A percentile compares a stretch with the other conserved stretches of the same genome.
These are phyloP conservation scores for Pristionchus pacificus DNA, from an alignment of 1,140 invertebrate genomes.

Conservation along the genomic window DNA sequence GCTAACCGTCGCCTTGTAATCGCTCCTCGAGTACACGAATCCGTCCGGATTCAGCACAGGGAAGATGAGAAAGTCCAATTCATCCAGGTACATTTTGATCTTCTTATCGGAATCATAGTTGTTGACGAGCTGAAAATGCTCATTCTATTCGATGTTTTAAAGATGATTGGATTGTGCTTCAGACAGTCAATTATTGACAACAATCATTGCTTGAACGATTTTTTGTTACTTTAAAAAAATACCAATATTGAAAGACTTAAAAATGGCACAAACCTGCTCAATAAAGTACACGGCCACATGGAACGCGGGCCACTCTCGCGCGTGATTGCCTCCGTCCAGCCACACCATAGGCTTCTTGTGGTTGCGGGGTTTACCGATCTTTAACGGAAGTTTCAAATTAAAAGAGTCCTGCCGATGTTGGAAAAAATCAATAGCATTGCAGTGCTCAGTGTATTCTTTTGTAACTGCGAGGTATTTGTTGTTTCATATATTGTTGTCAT, in stretches of 20 bases:
- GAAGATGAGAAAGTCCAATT: slow-evolving; percentile 64
- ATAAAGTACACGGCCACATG: slow-evolving; percentile 51
- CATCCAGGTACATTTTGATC: slow-evolving; percentile 54
- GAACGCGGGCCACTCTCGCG: slow-evolving; percentile 52
- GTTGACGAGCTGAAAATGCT: slow-evolving; percentile 38
- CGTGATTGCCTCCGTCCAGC: slow-evolving; percentile 53
- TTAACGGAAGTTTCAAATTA: not conserved
- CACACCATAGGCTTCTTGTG: slow-evolving; percentile 47
- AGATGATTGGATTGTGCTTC: not conserved
- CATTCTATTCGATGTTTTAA: slow-evolving; percentile 2
- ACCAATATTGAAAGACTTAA: too few relatives aligned
- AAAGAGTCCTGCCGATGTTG: slow-evolving; percentile 2
- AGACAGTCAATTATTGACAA: too few relatives aligned
- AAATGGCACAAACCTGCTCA: too few relatives aligned
- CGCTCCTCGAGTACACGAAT: slow-evolving; percentile 65
- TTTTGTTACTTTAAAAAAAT: too few relatives aligned
- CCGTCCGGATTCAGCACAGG: slow-evolving; percentile 72
- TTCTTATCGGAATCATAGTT: slow-evolving; percentile 47
- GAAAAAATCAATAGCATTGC: not conserved
- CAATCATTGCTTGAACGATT: too few relatives aligned
- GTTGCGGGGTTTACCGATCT: slow-evolving; percentile 32
- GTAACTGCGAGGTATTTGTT: not conserved
- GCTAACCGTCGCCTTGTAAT: slow-evolving; percentile 38
- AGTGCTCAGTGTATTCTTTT: not conserved
- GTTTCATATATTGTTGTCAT: not conserved